Evolutionary conservation across 2,888 invertebrate species (phyloP), one percentile per base, ranked within the genome.

Genomic region (Phaedon cochleariae): DNA sequence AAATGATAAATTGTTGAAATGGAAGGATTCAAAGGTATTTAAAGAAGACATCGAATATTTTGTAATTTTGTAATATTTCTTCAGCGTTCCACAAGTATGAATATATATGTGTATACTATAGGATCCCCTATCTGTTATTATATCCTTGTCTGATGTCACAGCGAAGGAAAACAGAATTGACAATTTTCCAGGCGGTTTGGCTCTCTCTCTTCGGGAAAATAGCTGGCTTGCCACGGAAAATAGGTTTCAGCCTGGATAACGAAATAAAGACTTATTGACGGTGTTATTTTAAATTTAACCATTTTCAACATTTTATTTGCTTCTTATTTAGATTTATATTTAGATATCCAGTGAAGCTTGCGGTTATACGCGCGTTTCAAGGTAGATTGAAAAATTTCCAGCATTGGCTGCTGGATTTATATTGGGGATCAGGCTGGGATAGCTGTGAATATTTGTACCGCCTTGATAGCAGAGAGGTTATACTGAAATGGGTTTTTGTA

Each of bases 161-260:
- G 72, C 72, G 77, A 73, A 78, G 74, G 77, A 77, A 79, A 77
- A 77, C 78, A 87, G 86, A 88, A 89, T 88, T 88, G 89, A 84
- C 88, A 89, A 89, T 89, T 89, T 89, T 89, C 88, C 89, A 87
- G 87, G 85, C 86, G 87, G 88, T 88, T 89, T 88, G 87, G 85
- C 70, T 64, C 68, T 73, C 67, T 76, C 73, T 77, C 77, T 77
- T 75, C 77, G 77, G 76, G 79, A 78, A 80, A 80, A 79, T 80
- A 74, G 79, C 76, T 73, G 77, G 79, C 78, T 79, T 76, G 79
- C 74, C 75, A 74, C 75, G 74, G 73, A 77, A 80, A 76, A 70
- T 76, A 76, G 75, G 74, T 75, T 74, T 77, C 74, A 74, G 72
- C 71, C 72, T 72, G 74, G 76, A 81, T 81, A 81, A 80, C 80